These are phyloP conservation scores for Heteractis magnifica DNA, from an alignment of 92 coral and sea anemone genomes.

Conservation along the genomic window DNA sequence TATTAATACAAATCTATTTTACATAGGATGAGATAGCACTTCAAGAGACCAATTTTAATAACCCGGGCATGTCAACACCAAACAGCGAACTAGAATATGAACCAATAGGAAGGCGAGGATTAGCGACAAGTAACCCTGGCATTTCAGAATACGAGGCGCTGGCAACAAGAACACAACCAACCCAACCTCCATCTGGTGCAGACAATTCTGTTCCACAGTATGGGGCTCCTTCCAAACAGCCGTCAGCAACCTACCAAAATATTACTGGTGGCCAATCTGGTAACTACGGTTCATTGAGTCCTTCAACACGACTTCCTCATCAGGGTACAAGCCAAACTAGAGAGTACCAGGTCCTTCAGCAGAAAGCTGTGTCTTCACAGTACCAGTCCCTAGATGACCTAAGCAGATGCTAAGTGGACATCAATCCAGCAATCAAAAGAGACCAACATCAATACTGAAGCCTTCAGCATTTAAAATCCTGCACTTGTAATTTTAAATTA, in stretches of 20 bases:
- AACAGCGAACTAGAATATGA: not conserved
- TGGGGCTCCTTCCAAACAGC: not conserved
- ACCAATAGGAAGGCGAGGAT: constrained; percentile 3
- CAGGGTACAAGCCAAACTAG: not conserved
- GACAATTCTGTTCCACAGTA: not conserved
- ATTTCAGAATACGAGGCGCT: not conserved
- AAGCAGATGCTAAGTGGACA: not conserved
- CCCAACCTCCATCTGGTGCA: not conserved
- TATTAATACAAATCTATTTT: too few relatives aligned
- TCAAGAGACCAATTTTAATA: not conserved
- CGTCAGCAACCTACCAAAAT: not conserved
- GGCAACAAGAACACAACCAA: not conserved
- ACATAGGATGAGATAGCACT: not conserved
- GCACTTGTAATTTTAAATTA: too few relatives aligned
- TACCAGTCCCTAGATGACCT: not conserved
- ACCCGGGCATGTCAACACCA: not conserved
- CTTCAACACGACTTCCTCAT: not conserved
- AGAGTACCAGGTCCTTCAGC: not conserved
- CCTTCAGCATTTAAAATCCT: too few relatives aligned
- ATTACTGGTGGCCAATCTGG: not conserved
- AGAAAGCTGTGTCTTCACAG: not conserved
- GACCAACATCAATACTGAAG: too few relatives aligned
- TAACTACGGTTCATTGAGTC: not conserved
- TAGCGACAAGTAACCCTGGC: not conserved
- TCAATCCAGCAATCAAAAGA: too few relatives aligned